These are phyloP conservation scores for Piprites chloris DNA, from an alignment of 2,113 vertebrate genomes.

Conservation along the genomic window DNA sequence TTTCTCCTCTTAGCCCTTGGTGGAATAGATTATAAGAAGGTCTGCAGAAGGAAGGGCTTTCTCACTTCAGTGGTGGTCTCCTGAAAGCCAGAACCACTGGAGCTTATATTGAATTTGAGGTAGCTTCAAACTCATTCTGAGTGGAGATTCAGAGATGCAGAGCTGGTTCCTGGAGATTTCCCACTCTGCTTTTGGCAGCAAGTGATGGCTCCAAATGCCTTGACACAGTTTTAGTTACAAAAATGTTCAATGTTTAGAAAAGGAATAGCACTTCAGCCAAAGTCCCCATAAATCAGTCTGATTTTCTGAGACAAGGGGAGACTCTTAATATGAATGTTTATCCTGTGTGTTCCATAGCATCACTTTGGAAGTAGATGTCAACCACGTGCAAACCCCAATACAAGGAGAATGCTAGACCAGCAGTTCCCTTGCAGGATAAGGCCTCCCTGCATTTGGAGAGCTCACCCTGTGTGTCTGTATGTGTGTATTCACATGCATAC, in stretches of 20 bases:
- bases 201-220: neutral
- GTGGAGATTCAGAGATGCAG: neutral
- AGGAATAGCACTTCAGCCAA: neutral
- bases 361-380: neutral
- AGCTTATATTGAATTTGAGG: neutral
- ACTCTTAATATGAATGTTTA: neutral
- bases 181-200: neutral
- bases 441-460: neutral
- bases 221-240: neutral
- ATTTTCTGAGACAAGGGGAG: neutral
- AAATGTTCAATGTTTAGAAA: neutral
- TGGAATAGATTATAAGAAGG: neutral
- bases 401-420: neutral
- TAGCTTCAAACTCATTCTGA: neutral
- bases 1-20: neutral
- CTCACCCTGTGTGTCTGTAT: neutral
- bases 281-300: neutral
- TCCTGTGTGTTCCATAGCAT: neutral
- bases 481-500: neutral
- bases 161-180: neutral
- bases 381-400: neutral
- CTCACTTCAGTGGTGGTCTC: neutral
- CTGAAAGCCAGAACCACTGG: neutral
- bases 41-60: neutral
- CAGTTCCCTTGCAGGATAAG: neutral